Base-by-base conservation (phyloP, 2,797 vertebrate genomes). In the Pseudotriccus pelzelni region DNA sequence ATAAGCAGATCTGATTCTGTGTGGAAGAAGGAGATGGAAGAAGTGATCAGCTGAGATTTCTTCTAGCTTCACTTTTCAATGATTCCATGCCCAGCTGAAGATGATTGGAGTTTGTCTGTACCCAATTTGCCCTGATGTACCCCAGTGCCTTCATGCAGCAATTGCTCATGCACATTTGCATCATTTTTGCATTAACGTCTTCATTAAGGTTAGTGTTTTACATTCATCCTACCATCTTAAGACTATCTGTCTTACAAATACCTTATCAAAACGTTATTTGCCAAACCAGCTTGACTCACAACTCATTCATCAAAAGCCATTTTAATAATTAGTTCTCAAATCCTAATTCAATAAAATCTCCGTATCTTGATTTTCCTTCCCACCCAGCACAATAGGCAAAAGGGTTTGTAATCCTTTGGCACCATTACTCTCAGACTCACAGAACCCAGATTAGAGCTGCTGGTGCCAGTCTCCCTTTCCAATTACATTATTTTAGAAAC, bases 191-290 rank as follows among this genome's bases (percentile, higher is more conserved):
- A 94, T 80, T 93, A 95, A 91, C 68, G 77, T 37, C 95, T 63
- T 47, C 78, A 84, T 91, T 92, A 83, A 55, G 59, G 82, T 56
- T 63, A 37, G 69, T 49, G 49, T 25, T 87, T 43, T 59, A 73
- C 24, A 16, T 82, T 79, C 84, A 67, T 84, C 84, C 66, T 30
- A 23, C 69, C 88, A 84, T 84, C 67, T 67, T 4, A 67, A 69
- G 63, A 52, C 84, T 79, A 62, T 79, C 78, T 87, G 72, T 87
- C 95, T 95, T 88, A 93, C 75, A 92, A 95, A 94, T 88, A 91
- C 82, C 91, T 95, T 89, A 93, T 94, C 94, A 92, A 95, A 96
- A 91, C 53, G 75, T 89, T 77, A 60, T 92, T 87, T 96, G 89
- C 84, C 84, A 89, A 78, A 80, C 44, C 64, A 89, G 34, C 75